Evolutionary conservation across 1,140 invertebrate genomes (phyloP), one percentile per base, ranked within the genome.

Genomic region (Pogonomyrmex barbatus): DNA sequence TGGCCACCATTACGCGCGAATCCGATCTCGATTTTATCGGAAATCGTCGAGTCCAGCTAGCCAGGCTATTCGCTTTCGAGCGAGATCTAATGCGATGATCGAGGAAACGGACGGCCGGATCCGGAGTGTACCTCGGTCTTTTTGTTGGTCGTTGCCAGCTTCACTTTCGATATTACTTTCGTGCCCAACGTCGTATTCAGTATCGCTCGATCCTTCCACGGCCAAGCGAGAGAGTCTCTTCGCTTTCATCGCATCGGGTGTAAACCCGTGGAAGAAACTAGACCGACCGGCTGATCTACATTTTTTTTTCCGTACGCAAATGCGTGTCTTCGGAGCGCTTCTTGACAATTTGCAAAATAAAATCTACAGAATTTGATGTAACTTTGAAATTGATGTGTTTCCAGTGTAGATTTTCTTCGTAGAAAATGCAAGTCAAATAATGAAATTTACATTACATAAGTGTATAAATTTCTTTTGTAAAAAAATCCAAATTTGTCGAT

Each of bases 91-190:
- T 73, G 54, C 42, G 30, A 78, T 85, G 78, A 77, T 75, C 87
- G 84, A 89, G 88, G 84, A 82, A 86, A 89, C 87, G 89, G 87
- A 90, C 76, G 79, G 68, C 73, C 78, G 70, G 83, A 63, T 83
- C 71, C 47, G 78, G 60, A 75, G 90, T 91, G 63, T 77, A 84
- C 77, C 70, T 50, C n/a, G 45, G 36, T 45, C 56, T 89, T 91
- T 91, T 87, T 91, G 56, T 82, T 83, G 75, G 30, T 88, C 71
- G 62, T 77, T 45, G 65, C n/a, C 90, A 91, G 91, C 93, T 94
- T 94, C 93, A 93, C 93, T 94, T 93, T 94, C 94, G 92, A 94
- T 94, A 90, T 90, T 90, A 94, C 93, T 94, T 94, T 94, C 94
- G 92, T 94, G 92, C 89, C 89, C 90, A 91, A 91, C 91, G 93